Evolutionary conservation across 2,113 vertebrate genomes (phyloP).

Genomic region (Leptosomus discolor): DNA sequence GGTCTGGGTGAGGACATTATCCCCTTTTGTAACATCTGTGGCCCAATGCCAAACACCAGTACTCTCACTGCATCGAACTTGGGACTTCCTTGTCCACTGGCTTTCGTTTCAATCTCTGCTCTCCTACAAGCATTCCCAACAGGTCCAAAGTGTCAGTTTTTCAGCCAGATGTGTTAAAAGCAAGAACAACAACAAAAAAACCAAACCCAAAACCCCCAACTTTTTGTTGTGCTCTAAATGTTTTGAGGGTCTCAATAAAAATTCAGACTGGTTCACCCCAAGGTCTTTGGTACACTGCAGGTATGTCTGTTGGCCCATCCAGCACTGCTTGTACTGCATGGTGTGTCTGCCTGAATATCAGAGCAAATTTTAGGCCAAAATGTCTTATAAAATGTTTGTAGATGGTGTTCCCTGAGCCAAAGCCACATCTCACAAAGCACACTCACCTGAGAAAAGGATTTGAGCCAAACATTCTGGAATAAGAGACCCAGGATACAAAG

Average conservation of each 20-base stretch:
- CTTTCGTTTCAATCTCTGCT: rapidly evolving
- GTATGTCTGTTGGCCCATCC: rapidly evolving
- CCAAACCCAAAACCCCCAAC: too few species aligned
- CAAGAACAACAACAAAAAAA: too few species aligned
- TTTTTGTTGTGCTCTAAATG: background rate
- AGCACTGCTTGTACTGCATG: background rate
- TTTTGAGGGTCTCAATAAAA: background rate
- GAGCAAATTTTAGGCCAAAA: background rate
- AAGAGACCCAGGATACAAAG: slow-evolving; percentile 30
- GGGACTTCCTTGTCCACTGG: background rate
- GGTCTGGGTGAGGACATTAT: background rate
- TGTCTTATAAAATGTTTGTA: background rate
- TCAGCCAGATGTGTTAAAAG: background rate
- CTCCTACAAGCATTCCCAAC: background rate
- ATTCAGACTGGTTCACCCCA: background rate
- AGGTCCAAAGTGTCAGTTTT: background rate
- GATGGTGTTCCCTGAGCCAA: slow-evolving; percentile 30
- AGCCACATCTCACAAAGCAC: slow-evolving; percentile 34
- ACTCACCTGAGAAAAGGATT: slow-evolving; percentile 57
- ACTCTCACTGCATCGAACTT: background rate
- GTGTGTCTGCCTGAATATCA: background rate
- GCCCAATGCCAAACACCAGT: background rate
- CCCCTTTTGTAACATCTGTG: background rate
- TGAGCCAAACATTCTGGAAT: slow-evolving; percentile 57
- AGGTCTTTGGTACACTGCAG: background rate